Evolutionary conservation across 64 coral and sea anemone species (phyloP).

Genomic region (Stylophora pistillata): DNA sequence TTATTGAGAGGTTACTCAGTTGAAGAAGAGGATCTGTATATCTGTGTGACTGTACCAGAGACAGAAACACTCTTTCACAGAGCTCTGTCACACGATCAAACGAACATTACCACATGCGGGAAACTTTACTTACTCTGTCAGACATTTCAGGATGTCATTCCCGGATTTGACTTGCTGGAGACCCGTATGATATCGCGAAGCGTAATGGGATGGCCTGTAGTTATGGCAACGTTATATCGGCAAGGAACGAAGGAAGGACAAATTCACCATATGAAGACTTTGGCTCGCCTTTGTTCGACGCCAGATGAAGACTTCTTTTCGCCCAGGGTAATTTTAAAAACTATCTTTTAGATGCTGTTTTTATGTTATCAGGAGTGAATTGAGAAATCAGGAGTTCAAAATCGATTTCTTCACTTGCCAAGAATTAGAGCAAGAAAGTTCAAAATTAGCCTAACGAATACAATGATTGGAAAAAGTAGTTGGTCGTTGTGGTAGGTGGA

Average conservation of each 20-base stretch:
- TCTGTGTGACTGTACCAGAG: slow-evolving; percentile 73
- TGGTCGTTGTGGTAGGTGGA: too few species aligned
- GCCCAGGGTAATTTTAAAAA: slow-evolving; percentile 71
- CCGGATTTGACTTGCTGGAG: slow-evolving; percentile 89
- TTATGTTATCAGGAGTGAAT: too few species aligned
- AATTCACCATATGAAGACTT: slow-evolving; percentile 89
- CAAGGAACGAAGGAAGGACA: slow-evolving; percentile 80
- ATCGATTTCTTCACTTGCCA: too few species aligned
- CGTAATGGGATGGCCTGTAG: slow-evolving; percentile 85
- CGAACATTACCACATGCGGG: slow-evolving; percentile 53
- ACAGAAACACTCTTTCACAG: slow-evolving; percentile 68
- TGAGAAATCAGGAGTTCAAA: too few species aligned
- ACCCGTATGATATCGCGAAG: slow-evolving; percentile 85
- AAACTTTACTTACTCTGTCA: slow-evolving; percentile 91
- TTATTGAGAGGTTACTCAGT: slow-evolving; percentile 73
- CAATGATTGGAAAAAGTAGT: too few species aligned
- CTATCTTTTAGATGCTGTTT: too few species aligned
- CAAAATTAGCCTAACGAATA: too few species aligned
- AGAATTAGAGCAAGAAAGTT: too few species aligned
- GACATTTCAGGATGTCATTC: slow-evolving; percentile 80
- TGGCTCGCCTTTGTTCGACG: slow-evolving; percentile 84
- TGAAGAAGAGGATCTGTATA: slow-evolving; percentile 74
- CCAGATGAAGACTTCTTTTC: slow-evolving; percentile 79
- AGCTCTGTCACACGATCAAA: slow-evolving; percentile 67
- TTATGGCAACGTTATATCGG: slow-evolving; percentile 88